A percentile compares a stretch with the other conserved stretches of the same genome.
Evolutionary conservation across 2,797 vertebrate genomes (phyloP).

Genomic region (Darevskia mixta): DNA sequence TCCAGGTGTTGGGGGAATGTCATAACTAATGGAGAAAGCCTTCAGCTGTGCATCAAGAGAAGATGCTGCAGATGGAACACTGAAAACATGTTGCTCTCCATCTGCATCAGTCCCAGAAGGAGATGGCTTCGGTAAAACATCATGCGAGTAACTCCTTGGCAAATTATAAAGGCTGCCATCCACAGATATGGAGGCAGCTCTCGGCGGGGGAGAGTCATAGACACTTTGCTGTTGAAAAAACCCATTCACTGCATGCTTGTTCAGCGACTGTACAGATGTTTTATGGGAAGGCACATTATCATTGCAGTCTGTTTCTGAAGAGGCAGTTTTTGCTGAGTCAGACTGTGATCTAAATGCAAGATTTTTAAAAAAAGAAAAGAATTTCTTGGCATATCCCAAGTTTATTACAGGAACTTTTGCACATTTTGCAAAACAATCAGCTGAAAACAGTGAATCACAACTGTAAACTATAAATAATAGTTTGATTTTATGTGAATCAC

Average conservation of each 20-base stretch:
- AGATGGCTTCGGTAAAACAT: slow-evolving; percentile 89
- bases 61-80: slow-evolving; percentile 82
- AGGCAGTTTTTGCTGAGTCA: slow-evolving; percentile 91
- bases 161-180: slow-evolving; percentile 91
- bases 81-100: slow-evolving; percentile 92
- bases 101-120: slow-evolving; percentile 82
- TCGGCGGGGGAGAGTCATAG: slow-evolving; percentile 92
- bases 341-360: slow-evolving; percentile 82
- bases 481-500: not conserved
- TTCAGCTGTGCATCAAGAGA: slow-evolving; percentile 89
- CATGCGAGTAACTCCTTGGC: slow-evolving; percentile 96
- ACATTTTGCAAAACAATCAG: slow-evolving; percentile 11
- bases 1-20: slow-evolving; percentile 95
- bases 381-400: not conserved
- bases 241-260: slow-evolving; percentile 92
- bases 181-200: slow-evolving; percentile 82
- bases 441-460: slow-evolving; percentile 15
- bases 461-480: not conserved
- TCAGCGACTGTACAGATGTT: slow-evolving; percentile 83
- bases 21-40: slow-evolving; percentile 93
- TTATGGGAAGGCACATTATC: slow-evolving; percentile 94
- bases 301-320: slow-evolving; percentile 97
- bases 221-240: slow-evolving; percentile 87
- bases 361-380: slow-evolving; percentile 31
- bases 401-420: slow-evolving; percentile 13